Base-by-base conservation (phyloP, 2,888 invertebrate genomes). In the Quadriops clusia region DNA sequence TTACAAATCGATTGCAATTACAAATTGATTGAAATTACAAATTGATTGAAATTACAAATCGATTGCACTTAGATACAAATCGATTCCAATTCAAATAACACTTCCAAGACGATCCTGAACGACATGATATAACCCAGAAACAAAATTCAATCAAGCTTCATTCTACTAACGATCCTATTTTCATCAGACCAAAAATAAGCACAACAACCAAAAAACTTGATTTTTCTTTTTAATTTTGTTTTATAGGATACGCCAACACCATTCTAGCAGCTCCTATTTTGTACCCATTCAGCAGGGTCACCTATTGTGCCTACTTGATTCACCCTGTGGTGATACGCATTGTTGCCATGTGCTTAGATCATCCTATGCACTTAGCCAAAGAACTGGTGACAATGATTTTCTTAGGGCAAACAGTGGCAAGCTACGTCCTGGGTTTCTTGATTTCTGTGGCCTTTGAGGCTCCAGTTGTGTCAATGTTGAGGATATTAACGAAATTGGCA, bases 271-370 rank as follows among this genome's bases (percentile, higher is more conserved):
- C 82, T 15, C 77, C 83, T 5, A 68, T 78, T 36, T 63, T 86
- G 32, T 86, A 86, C 61, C 86, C 86, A 33, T 79, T 86, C 61
- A 86, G 85, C 30, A 67, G 86, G 42, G 81, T 86, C 9, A 87
- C 86, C 23, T 87, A 87, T 60, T 87, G 86, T 57, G 81, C 85
- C 1, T 87, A 86, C 58, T 65, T 87, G 38, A 72, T 87, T 37
- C 86, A 87, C 60, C 86, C 86, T 1, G 74, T 87, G 31, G 76
- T 84, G 37, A 78, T 87, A 47, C 71, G 86, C 43, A 67, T 74
- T 46, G 77, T 84, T 50, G 79, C 81, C 23, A 79, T 87, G 72
- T 78, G 77, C 43, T 72, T 82, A 58, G 84, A 86, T 49, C 76
- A 81, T 42, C 86, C 86, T 20, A 65, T 86, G 26, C 86, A 87